phyloP scores from a whole-genome alignment of 2,888 invertebrate genomes.

The Ecdyonurus torrentis region DNA sequence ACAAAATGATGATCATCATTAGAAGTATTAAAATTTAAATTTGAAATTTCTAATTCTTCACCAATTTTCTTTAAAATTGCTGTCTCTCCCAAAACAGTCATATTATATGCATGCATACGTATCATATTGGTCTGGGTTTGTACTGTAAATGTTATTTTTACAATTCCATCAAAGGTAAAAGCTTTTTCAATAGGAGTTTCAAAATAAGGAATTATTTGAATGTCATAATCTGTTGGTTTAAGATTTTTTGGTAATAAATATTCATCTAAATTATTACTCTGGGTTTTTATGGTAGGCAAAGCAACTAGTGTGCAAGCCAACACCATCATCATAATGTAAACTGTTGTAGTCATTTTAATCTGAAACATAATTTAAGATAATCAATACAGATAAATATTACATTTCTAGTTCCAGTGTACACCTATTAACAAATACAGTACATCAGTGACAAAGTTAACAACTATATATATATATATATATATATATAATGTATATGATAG shows the following conservation, averaged over 20 bases:
- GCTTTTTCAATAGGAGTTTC: background rate
- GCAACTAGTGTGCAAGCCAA: too few species aligned
- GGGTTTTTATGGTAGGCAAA: too few species aligned
- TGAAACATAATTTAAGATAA: too few species aligned
- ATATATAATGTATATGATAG: too few species aligned
- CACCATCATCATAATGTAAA: too few species aligned
- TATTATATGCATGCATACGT: background rate
- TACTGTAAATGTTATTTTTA: background rate
- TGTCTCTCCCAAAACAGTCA: background rate
- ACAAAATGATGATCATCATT: background rate
- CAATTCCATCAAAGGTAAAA: background rate
- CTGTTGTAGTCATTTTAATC: too few species aligned
- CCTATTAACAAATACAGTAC: too few species aligned
- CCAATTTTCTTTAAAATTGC: background rate
- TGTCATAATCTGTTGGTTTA: background rate
- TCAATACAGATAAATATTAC: too few species aligned
- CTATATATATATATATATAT: too few species aligned
- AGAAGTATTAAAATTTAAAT: background rate
- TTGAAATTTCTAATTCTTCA: background rate
- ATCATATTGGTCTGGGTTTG: background rate
- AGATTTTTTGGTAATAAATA: background rate
- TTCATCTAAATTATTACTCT: background rate
- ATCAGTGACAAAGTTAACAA: too few species aligned
- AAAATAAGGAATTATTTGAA: background rate
- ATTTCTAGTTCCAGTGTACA: too few species aligned